Base-by-base conservation (phyloP, 2,888 invertebrate species). In the Nyleta sp. region DNA sequence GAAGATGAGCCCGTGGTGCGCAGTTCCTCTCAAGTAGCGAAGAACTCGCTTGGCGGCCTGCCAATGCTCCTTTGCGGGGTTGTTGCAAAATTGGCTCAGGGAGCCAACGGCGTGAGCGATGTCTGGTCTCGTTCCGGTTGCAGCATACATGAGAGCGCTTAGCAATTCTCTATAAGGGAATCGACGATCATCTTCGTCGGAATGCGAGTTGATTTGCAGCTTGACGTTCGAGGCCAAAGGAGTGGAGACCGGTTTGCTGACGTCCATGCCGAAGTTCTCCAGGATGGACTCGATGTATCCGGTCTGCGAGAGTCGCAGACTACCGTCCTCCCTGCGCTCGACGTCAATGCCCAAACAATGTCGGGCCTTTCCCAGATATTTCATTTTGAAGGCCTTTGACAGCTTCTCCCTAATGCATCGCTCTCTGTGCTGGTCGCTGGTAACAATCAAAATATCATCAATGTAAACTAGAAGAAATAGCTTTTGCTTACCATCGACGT, bases 381-480 rank as follows among this genome's bases (percentile, higher is more conserved):
- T 65, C 4, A 57, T 24, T 15, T 57, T 42, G 38, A 65, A 65
- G 13, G 15, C 33, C 6, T 10, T n/a, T n/a, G 53, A 50, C 8
- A 65, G 65, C 6, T 20, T 3, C 6, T 28, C n/a, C n/a, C 22
- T 6, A 5, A 65, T 53, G 17, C n/a, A 13, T 13, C 33, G 7
- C 5, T 22, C 35, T 13, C 38, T 20, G n/a, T 15, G 17, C 2
- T 33, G 11, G 18, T 65, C 28, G 5, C 13, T 18, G 18, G 31
- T 28, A 22, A 35, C 7, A 15, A 65, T 50, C 42, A 65, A 46
- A 20, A 65, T 46, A 33, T 65, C 65, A 17, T 65, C 65, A 18
- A 65, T 55, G 18, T 65, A 65, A 4, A 65, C 46, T 7, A 65
- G 40, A 2, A 65, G 13, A n/a, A 42, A 46, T 10, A 5, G 5